Evolutionary conservation across 2,113 vertebrate genomes (phyloP).

Genomic region (Coptodon rendalli): DNA sequence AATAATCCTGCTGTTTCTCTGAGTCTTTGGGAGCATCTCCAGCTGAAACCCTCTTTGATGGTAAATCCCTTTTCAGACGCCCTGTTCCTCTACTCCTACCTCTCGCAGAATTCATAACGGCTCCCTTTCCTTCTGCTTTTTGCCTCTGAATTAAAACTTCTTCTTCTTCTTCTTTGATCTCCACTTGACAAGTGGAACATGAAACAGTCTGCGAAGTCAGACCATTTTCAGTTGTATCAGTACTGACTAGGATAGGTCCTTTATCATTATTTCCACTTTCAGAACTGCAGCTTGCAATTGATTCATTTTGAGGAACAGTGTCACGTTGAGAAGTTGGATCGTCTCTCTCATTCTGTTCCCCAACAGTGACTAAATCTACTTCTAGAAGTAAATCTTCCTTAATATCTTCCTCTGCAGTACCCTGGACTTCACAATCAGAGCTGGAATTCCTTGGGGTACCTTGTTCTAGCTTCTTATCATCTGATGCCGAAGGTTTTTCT

Average conservation of each 20-base stretch:
- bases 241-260: background rate
- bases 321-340: background rate
- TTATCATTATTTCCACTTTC: background rate
- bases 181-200: conserved; percentile 32
- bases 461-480: background rate
- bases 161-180: conserved; percentile 69
- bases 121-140: conserved; percentile 10
- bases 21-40: background rate
- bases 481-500: background rate
- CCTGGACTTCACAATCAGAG: conserved; percentile 10
- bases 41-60: background rate
- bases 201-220: conserved; percentile 37
- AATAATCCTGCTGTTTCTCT: conserved; percentile 54
- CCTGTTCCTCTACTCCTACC: conserved; percentile 19
- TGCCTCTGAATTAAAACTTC: conserved; percentile 56
- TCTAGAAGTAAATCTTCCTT: conserved; percentile 66
- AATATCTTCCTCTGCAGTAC: conserved; percentile 48
- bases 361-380: conserved; percentile 69
- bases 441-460: background rate
- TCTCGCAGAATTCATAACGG: background rate
- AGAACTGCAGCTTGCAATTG: background rate
- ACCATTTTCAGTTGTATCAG: background rate
- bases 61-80: background rate
- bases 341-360: conserved; percentile 52
- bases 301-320: background rate